Percentiles rank a stretch among this genome's conserved stretches.
Conservation (phyloP, 1,140 invertebrate species). For the Holotrichia oblita region DNA sequence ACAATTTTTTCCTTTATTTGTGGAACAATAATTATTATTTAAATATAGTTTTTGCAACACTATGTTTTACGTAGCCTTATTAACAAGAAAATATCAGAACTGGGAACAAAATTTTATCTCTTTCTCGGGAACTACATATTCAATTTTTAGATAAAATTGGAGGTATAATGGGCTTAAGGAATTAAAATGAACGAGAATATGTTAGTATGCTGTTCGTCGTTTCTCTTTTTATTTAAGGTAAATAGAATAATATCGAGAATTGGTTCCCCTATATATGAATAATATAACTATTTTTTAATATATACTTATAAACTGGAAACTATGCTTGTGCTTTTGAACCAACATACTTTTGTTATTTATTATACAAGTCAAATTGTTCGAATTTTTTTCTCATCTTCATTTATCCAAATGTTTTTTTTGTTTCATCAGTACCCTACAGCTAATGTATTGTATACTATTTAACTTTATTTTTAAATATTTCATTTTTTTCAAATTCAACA, state of each 20-base stretch:
- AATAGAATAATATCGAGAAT: constrained; percentile 23
- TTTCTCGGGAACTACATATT: background rate
- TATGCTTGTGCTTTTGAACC: constrained; percentile 24
- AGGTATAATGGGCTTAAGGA: background rate
- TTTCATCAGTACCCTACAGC: background rate
- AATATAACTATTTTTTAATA: background rate
- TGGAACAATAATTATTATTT: constrained; percentile 36
- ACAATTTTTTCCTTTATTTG: constrained; percentile 35
- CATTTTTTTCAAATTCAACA: constrained; percentile 33
- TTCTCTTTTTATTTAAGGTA: background rate
- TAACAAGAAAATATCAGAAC: constrained; percentile 38
- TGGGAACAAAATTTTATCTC: constrained; percentile 24
- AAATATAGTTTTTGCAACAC: constrained; percentile 32
- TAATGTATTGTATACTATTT: constrained; percentile 26
- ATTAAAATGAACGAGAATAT: constrained; percentile 1
- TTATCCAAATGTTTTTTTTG: background rate
- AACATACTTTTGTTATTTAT: too few species aligned
- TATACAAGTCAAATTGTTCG: background rate
- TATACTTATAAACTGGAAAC: constrained; percentile 21
- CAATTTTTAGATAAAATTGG: background rate
- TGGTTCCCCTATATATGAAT: constrained; percentile 11
- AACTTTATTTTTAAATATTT: constrained; percentile 35
- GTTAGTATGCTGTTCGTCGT: too few species aligned
- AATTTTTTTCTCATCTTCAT: background rate
- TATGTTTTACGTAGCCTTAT: constrained; percentile 24